Percentiles rank a stretch among this genome's conserved stretches.
Evolutionary conservation across 1,140 invertebrate genomes (phyloP).

Genomic region (Temnothorax curvispinosus): DNA sequence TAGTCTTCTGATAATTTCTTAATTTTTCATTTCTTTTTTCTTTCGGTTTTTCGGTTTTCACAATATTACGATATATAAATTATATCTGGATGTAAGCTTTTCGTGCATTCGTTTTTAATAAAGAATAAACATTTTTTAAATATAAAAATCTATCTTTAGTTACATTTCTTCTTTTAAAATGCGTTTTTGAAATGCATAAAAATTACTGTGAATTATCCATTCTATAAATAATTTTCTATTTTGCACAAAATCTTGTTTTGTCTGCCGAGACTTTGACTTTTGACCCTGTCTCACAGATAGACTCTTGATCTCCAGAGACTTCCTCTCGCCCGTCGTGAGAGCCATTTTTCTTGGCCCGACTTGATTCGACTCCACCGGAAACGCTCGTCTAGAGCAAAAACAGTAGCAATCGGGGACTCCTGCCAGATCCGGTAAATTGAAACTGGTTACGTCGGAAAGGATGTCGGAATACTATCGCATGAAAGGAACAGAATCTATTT

Average conservation of each 20-base stretch:
- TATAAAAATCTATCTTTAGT: not conserved
- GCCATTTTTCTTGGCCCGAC: conserved; percentile 66
- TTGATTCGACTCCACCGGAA: conserved; percentile 70
- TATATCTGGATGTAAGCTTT: not conserved
- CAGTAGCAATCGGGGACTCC: conserved; percentile 62
- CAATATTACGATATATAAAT: not conserved
- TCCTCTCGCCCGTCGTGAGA: conserved; percentile 27
- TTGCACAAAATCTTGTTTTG: conserved; percentile 26
- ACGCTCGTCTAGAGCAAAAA: conserved; percentile 60
- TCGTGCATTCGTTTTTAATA: not conserved
- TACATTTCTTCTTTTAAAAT: not conserved
- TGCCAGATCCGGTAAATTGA: conserved; percentile 72
- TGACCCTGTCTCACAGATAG: conserved; percentile 22
- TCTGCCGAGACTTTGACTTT: not conserved
- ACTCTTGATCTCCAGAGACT: conserved; percentile 31
- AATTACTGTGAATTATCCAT: not conserved
- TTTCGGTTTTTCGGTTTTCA: not conserved
- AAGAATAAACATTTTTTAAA: not conserved
- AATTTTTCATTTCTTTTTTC: not conserved
- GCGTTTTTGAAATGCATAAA: no score
- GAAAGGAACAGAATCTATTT: conserved; percentile 48
- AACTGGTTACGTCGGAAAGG: conserved; percentile 64
- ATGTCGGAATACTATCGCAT: conserved; percentile 32
- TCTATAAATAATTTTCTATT: conserved; percentile 16
- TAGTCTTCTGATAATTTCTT: not conserved